Percentiles rank a stretch among this genome's conserved stretches.
phyloP scores from a whole-genome alignment of 1,140 invertebrate species.

The Macrostomum lignano region DNA sequence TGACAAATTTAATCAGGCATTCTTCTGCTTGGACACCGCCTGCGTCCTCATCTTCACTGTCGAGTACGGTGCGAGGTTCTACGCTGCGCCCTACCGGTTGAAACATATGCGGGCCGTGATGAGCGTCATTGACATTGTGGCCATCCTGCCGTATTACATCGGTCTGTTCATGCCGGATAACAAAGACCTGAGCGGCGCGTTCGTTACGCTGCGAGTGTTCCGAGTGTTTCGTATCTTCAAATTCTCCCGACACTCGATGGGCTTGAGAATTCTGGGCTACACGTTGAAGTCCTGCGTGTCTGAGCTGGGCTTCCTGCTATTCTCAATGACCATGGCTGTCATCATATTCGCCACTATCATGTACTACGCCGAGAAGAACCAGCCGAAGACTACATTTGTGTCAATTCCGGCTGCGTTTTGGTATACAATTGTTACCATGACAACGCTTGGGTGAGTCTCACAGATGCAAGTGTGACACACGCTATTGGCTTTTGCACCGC shows the following conservation, averaged over 20 bases:
- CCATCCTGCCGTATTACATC: conserved; percentile 95
- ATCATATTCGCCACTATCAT: conserved; percentile 98
- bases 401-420: conserved; percentile 96
- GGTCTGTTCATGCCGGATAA: conserved; percentile 81
- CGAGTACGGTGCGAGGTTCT: conserved; percentile 80
- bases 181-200: conserved; percentile 90
- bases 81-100: conserved; percentile 82
- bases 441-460: conserved; percentile 69
- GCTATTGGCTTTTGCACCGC: background rate
- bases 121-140: conserved; percentile 96
- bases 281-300: conserved; percentile 95
- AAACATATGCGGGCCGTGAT: conserved; percentile 89
- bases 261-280: conserved; percentile 84
- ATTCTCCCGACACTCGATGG: conserved; percentile 94
- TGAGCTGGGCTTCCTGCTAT: conserved; percentile 91
- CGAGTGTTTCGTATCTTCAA: conserved; percentile 94
- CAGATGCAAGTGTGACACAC: background rate
- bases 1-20: conserved; percentile 78
- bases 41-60: conserved; percentile 99
- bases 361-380: conserved; percentile 98
- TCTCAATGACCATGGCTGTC: conserved; percentile 96
- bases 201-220: conserved; percentile 90
- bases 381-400: conserved; percentile 68
- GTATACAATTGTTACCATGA: conserved; percentile 99
- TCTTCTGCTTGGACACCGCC: conserved; percentile 94